phyloP scores from a whole-genome alignment of 2,888 invertebrate genomes.

The Ischnura elegans region DNA sequence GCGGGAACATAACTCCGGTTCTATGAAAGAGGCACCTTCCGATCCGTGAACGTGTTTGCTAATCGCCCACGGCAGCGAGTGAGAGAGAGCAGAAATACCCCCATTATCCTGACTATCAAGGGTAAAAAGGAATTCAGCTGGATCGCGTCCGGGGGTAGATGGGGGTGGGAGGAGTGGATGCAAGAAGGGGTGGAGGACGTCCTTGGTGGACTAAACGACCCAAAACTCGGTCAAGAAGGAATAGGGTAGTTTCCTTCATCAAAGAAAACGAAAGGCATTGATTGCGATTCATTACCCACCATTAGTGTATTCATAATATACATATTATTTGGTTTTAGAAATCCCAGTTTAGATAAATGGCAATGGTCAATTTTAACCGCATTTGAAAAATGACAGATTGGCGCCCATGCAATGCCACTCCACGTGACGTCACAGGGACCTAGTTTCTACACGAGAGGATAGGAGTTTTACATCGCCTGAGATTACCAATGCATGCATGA shows the following conservation, averaged over 20 bases:
- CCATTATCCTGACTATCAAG: background rate
- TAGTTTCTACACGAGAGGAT: no score
- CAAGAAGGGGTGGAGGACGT: background rate
- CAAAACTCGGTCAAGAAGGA: constrained; percentile 25
- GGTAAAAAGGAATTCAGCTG: background rate
- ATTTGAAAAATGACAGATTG: no score
- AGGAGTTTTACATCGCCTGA: no score
- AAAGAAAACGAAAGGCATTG: no score
- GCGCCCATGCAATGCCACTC: no score
- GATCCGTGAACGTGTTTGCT: background rate
- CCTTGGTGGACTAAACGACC: background rate
- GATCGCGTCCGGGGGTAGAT: background rate
- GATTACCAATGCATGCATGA: no score
- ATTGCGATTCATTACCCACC: no score
- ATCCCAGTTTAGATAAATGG: no score
- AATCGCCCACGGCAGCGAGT: background rate
- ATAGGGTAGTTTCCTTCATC: background rate
- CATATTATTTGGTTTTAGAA: no score
- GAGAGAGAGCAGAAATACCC: background rate
- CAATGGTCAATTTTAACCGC: no score
- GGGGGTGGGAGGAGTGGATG: background rate
- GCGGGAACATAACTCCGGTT: background rate
- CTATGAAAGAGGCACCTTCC: background rate
- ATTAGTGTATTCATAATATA: no score
- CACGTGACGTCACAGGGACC: no score